Percentiles rank a stretch among this genome's conserved stretches.
phyloP scores from a whole-genome alignment of 2,888 invertebrate species.

The Didymodactylos carnosus region DNA sequence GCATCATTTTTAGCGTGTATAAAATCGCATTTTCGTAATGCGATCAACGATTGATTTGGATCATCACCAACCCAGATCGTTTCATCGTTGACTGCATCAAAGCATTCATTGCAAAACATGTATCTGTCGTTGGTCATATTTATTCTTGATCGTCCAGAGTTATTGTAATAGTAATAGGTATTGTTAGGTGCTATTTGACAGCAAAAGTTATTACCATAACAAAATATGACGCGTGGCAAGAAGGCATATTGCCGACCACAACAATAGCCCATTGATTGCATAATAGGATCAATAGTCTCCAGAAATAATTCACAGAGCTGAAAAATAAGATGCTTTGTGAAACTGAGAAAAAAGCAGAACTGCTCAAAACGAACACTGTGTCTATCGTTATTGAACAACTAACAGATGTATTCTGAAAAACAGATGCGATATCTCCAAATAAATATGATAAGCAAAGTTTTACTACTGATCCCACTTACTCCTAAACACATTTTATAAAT shows the following conservation, averaged over 20 bases:
- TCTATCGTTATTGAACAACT: too few species aligned
- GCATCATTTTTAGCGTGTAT: conserved; percentile 16
- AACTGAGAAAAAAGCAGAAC: too few species aligned
- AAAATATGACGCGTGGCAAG: conserved; percentile 94
- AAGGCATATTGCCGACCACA: conserved; percentile 94
- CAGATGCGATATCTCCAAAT: too few species aligned
- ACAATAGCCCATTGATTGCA: conserved; percentile 92
- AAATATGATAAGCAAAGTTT: too few species aligned
- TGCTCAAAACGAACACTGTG: too few species aligned
- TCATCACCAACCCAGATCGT: conserved; percentile 92
- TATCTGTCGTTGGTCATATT: conserved; percentile 47
- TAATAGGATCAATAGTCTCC: conserved; percentile 88
- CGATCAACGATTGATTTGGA: conserved; percentile 53
- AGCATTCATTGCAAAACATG: conserved; percentile 99
- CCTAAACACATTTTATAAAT: conserved; percentile 96
- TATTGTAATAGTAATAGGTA: conserved; percentile 56
- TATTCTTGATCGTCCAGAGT: background rate
- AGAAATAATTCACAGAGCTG: conserved; percentile 81
- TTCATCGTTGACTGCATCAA: conserved; percentile 93
- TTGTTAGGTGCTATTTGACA: conserved; percentile 94
- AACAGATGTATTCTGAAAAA: too few species aligned
- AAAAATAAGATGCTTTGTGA: too few species aligned
- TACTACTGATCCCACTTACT: conserved; percentile 40
- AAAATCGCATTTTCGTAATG: conserved; percentile 18
- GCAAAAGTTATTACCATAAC: conserved; percentile 78